A percentile compares a stretch with the other conserved stretches of the same genome.
Conservation (phyloP, 2,113 vertebrate genomes). For the Antechinus stuartii region DNA sequence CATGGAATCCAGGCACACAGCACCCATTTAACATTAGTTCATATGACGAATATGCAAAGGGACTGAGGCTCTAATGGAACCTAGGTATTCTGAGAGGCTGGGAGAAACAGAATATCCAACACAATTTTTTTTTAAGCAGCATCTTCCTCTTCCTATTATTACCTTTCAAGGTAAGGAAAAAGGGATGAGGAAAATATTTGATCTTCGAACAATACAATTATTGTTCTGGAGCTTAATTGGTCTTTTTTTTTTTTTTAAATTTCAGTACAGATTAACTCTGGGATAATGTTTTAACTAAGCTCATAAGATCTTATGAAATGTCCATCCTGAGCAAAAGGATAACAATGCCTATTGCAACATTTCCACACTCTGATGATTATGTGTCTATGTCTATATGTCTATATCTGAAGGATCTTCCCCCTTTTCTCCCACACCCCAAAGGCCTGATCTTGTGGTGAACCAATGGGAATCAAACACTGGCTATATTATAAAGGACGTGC, state of each 20-base stretch:
- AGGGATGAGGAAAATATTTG: neutral
- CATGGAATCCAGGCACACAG: constrained; percentile 78
- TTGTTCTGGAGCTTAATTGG: constrained; percentile 1
- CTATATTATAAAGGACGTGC: constrained; percentile 10
- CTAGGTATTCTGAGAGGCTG: constrained; percentile 62
- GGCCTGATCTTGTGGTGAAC: neutral
- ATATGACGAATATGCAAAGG: constrained; percentile 77
- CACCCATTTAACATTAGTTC: constrained; percentile 79
- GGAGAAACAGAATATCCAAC: constrained; percentile 72
- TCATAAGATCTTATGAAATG: constrained; percentile 3
- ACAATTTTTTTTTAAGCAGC: constrained; percentile 56
- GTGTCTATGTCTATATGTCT: constrained; percentile 26
- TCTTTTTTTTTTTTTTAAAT: neutral
- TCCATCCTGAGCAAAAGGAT: constrained; percentile 17
- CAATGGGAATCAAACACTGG: neutral
- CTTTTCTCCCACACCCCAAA: neutral
- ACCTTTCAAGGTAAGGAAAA: neutral
- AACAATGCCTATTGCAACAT: constrained; percentile 18
- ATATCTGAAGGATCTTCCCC: neutral
- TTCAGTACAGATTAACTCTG: neutral
- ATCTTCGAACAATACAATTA: constrained; percentile 33
- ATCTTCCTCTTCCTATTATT: neutral
- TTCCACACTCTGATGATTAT: neutral
- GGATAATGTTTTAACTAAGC: constrained; percentile 17
- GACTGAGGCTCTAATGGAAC: constrained; percentile 69